These are phyloP conservation scores for Pseudomyrmex pallidus DNA, from an alignment of 1,140 invertebrate genomes.

Conservation along the genomic window DNA sequence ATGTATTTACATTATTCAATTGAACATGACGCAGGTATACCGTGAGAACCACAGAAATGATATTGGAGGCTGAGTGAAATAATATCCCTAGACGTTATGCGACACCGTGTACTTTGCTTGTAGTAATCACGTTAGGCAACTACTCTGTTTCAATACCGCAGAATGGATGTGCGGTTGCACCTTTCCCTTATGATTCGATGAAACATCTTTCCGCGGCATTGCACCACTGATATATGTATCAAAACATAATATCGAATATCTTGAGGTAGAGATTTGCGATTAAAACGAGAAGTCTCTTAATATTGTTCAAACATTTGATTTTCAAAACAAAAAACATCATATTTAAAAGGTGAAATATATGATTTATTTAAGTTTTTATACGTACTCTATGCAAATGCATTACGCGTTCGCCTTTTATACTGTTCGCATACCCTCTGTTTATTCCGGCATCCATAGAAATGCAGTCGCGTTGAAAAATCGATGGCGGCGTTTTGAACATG, in stretches of 20 bases:
- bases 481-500: conserved; percentile 26
- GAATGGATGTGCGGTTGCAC: conserved; percentile 68
- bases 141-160: conserved; percentile 75
- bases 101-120: conserved; percentile 65
- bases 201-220: conserved; percentile 27
- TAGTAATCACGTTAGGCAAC: conserved; percentile 73
- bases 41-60: conserved; percentile 71
- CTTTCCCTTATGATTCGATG: conserved; percentile 41
- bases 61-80: conserved; percentile 64
- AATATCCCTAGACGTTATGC: conserved; percentile 71
- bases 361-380: neutral
- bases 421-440: conserved; percentile 8
- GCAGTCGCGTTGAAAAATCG: conserved; percentile 50
- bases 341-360: neutral
- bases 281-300: neutral
- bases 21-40: conserved; percentile 30
- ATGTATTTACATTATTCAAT: conserved; percentile 15
- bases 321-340: too few species aligned
- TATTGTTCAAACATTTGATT: too few species aligned
- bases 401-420: neutral
- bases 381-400: neutral
- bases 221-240: neutral
- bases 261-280: conserved; percentile 8
- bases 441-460: conserved; percentile 62
- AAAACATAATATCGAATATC: conserved; percentile 28